Evolutionary conservation across 2,888 invertebrate species (phyloP).

Genomic region (Phlogophora meticulosa): DNA sequence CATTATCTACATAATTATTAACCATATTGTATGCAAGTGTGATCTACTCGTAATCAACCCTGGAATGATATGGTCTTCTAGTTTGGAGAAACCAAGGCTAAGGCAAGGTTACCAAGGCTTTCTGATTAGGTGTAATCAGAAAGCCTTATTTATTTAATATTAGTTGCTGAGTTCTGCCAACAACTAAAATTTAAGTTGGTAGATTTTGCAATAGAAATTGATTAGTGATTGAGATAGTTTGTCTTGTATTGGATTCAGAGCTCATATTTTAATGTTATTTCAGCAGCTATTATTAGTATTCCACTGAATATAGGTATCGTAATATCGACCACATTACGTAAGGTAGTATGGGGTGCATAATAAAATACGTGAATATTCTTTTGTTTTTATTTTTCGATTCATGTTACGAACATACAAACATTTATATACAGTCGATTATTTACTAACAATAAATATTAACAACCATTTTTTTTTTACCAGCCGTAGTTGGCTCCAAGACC

Average conservation of each 20-base stretch:
- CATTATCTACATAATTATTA: no score
- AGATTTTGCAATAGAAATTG: background rate
- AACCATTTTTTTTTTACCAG: conserved; percentile 77
- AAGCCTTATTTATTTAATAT: no score
- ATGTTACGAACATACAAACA: conserved; percentile 50
- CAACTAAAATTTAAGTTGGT: background rate
- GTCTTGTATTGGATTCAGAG: background rate
- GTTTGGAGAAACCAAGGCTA: no score
- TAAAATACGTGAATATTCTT: conserved; percentile 35
- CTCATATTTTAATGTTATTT: background rate
- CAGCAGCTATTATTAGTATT: background rate
- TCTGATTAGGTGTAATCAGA: no score
- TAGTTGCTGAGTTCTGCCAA: no score
- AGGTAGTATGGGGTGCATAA: background rate
- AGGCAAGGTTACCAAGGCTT: no score
- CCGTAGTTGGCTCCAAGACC: conserved; percentile 90
- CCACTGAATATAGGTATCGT: background rate
- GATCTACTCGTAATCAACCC: background rate
- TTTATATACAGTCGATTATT: conserved; percentile 57
- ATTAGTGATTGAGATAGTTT: background rate
- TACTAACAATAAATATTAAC: conserved; percentile 61
- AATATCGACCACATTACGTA: background rate
- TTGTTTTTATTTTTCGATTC: conserved; percentile 55
- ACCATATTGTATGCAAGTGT: background rate
- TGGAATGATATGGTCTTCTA: background rate